These are phyloP conservation scores for Parazoanthus atlanticus DNA, from an alignment of 92 coral and sea anemone species.

Conservation along the genomic window DNA sequence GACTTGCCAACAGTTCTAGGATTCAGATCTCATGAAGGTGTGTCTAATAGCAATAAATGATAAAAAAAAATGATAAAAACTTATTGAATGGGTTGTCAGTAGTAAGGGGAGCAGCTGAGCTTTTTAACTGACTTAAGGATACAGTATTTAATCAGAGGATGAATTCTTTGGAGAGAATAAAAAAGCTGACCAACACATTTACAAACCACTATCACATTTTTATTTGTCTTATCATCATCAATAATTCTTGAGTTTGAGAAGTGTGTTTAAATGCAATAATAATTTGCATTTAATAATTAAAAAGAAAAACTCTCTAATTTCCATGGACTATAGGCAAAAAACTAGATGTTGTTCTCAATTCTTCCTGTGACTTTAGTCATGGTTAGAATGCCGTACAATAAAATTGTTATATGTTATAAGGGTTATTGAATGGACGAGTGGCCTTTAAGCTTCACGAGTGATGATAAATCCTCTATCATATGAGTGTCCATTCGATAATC, in stretches of 20 bases:
- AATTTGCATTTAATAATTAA: neutral
- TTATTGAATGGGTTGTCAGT: conserved; percentile 21
- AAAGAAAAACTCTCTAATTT: neutral
- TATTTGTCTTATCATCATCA: neutral
- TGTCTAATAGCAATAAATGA: neutral
- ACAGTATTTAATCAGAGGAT: conserved; percentile 14
- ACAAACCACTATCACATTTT: conserved; percentile 7
- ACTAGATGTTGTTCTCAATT: conserved; percentile 3
- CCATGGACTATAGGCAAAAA: neutral
- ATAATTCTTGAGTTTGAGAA: neutral
- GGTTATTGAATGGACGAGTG: neutral
- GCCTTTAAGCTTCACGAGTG: conserved; percentile 10
- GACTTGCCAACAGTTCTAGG: conserved; percentile 24
- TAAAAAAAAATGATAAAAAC: conserved; percentile 13
- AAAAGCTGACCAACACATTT: conserved; percentile 17
- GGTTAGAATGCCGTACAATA: neutral
- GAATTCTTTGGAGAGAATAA: conserved; percentile 11
- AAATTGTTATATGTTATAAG: conserved; percentile 1
- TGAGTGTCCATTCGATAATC: conserved; percentile 16
- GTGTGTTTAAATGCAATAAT: neutral
- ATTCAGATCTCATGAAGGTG: conserved; percentile 31
- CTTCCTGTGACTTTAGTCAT: neutral
- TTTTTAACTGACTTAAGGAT: conserved; percentile 19
- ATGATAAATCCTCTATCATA: conserved; percentile 10
- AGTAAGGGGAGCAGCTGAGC: conserved; percentile 26